Conservation (phyloP, 2,888 invertebrate genomes). For the Nipponacmea schrenckii region DNA sequence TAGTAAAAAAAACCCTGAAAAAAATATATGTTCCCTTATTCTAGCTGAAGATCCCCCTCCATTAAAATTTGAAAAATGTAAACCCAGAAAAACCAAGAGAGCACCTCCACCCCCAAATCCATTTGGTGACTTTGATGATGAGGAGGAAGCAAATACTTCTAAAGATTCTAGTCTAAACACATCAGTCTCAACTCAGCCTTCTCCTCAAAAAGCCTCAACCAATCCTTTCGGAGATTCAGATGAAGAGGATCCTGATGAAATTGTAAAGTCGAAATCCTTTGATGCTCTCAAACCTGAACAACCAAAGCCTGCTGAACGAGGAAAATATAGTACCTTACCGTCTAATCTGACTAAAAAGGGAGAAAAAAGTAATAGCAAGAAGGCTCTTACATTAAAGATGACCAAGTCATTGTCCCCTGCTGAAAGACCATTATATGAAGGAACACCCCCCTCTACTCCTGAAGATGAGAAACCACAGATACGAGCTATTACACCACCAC, state of each 20-base stretch:
- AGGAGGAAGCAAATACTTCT: slow-evolving; percentile 30
- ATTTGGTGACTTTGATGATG: slow-evolving; percentile 49
- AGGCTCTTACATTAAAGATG: slow-evolving; percentile 27
- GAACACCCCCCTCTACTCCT: slow-evolving; percentile 57
- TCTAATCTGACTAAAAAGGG: slow-evolving; percentile 21
- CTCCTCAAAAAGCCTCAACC: neutral
- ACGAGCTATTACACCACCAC: slow-evolving; percentile 54
- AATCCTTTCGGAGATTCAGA: slow-evolving; percentile 23
- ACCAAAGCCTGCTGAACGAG: slow-evolving; percentile 9
- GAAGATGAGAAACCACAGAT: slow-evolving; percentile 41
- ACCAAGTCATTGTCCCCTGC: slow-evolving; percentile 23
- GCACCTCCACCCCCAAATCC: slow-evolving; percentile 41
- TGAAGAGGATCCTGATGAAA: slow-evolving; percentile 10
- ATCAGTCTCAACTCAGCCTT: neutral
- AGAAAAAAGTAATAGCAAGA: slow-evolving; percentile 14
- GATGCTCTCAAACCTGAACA: slow-evolving; percentile 14
- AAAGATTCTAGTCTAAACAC: neutral
- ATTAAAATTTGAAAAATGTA: slow-evolving; percentile 20
- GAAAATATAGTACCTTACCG: slow-evolving; percentile 30
- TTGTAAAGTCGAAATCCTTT: slow-evolving; percentile 9
- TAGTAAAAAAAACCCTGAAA: no score
- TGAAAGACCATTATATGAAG: slow-evolving; percentile 54
- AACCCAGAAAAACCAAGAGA: neutral
- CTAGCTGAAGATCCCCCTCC: neutral
- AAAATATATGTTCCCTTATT: no score